Percentiles rank a stretch among this genome's conserved stretches.
Conservation (phyloP, 92 coral and sea anemone species). For the Heliopora coerulea region DNA sequence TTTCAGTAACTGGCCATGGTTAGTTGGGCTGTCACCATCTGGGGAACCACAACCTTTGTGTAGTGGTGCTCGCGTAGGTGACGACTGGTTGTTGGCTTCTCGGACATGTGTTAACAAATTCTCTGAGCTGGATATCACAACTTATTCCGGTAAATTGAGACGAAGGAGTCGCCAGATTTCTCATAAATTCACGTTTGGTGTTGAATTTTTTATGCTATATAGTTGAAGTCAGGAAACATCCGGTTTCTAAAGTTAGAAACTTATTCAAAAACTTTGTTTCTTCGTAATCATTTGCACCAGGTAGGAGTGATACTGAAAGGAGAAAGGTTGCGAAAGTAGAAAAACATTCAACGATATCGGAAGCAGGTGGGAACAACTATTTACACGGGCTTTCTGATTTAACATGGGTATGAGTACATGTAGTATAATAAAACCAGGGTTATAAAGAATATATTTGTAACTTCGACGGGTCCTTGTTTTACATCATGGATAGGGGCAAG, state of each 20-base stretch:
- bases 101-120: not conserved
- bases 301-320: not conserved
- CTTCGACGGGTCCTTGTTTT: too few species aligned
- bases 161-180: too few species aligned
- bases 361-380: not conserved
- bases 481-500: too few species aligned
- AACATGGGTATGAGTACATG: too few species aligned
- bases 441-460: too few species aligned
- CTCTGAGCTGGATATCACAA: not conserved
- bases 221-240: too few species aligned
- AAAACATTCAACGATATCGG: not conserved
- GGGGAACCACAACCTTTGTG: conserved; percentile 1
- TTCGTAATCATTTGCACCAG: too few species aligned
- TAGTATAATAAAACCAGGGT: too few species aligned
- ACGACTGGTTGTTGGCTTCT: conserved; percentile 9
- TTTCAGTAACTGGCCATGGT: conserved; percentile 24
- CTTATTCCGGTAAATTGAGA: not conserved
- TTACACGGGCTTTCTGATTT: too few species aligned
- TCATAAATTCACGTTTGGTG: not conserved
- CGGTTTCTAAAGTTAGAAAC: too few species aligned
- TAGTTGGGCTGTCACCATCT: conserved; percentile 3
- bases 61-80: conserved; percentile 13
- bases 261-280: too few species aligned
- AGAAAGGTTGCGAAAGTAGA: not conserved
- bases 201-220: too few species aligned